Evolutionary conservation across 2,888 invertebrate genomes (phyloP).

Genomic region (Prenolepis imparis): DNA sequence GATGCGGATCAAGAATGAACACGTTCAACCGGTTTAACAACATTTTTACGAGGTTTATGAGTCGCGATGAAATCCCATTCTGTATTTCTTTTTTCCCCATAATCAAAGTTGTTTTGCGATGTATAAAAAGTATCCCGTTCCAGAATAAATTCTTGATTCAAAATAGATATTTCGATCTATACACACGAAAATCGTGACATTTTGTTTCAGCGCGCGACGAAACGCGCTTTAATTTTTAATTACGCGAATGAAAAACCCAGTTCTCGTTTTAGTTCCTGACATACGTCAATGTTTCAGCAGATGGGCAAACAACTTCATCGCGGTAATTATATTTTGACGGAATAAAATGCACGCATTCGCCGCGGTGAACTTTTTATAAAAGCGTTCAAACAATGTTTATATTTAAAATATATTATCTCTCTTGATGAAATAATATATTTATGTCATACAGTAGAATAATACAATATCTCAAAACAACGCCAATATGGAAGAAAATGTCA

Average conservation of each 20-base stretch:
- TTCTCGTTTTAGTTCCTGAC: slow-evolving; percentile 23
- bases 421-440: neutral
- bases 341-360: neutral
- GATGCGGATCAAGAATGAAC: slow-evolving; percentile 74
- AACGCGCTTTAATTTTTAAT: slow-evolving; percentile 37
- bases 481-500: slow-evolving; percentile 47
- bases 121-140: neutral
- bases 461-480: neutral
- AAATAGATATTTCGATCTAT: slow-evolving; percentile 16
- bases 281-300: slow-evolving; percentile 21
- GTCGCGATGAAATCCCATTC: slow-evolving; percentile 28
- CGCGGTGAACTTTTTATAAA: neutral
- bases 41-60: slow-evolving; percentile 57
- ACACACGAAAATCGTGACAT: slow-evolving; percentile 20
- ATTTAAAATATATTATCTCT: neutral
- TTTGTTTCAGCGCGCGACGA: slow-evolving; percentile 16
- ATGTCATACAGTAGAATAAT: neutral
- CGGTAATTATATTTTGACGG: slow-evolving; percentile 22
- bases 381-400: slow-evolving; percentile 1
- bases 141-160: neutral
- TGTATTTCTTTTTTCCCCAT: slow-evolving; percentile 25
- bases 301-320: slow-evolving; percentile 35
- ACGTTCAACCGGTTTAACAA: slow-evolving; percentile 64
- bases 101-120: neutral
- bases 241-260: neutral